These are phyloP conservation scores for Platypus cylindrus DNA, from an alignment of 2,888 invertebrate species.

Conservation along the genomic window DNA sequence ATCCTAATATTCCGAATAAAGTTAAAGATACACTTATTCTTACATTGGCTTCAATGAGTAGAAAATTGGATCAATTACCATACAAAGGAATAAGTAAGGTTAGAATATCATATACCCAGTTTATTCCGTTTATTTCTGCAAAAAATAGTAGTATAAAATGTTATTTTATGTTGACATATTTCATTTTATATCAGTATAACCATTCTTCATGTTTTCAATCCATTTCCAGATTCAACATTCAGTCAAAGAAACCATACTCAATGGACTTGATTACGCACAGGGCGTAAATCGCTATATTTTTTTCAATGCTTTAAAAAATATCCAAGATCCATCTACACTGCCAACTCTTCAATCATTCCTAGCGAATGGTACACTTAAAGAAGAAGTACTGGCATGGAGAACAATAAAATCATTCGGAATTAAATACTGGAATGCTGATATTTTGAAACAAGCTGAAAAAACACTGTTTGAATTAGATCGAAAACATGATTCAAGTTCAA, in stretches of 20 bases:
- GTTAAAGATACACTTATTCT: slow-evolving; percentile 54
- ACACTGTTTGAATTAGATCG: slow-evolving; percentile 48
- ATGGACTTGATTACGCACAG: slow-evolving; percentile 29
- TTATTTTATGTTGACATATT: too few relatives aligned
- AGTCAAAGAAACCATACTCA: slow-evolving; percentile 31
- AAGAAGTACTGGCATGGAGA: slow-evolving; percentile 54
- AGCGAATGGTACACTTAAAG: slow-evolving; percentile 37
- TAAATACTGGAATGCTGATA: slow-evolving; percentile 29
- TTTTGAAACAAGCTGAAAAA: slow-evolving; percentile 38
- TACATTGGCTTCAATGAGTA: slow-evolving; percentile 49
- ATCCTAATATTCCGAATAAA: slow-evolving; percentile 41
- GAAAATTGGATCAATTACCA: slow-evolving; percentile 13
- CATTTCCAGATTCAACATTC: slow-evolving; percentile 30
- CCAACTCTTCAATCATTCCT: slow-evolving; percentile 45
- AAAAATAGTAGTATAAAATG: neutral
- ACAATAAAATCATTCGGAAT: slow-evolving; percentile 45
- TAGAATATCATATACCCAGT: neutral
- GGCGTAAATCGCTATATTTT: slow-evolving; percentile 46
- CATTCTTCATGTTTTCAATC: too few relatives aligned
- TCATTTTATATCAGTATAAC: too few relatives aligned
- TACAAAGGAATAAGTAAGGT: slow-evolving; percentile 8
- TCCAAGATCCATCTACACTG: slow-evolving; percentile 47
- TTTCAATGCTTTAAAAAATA: slow-evolving; percentile 57
- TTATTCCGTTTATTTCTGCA: neutral
- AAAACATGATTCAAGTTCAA: slow-evolving; percentile 52